Percentiles rank a stretch among this genome's conserved stretches.
Conservation (phyloP, 2,888 invertebrate genomes). For the Embidobia sp. region DNA sequence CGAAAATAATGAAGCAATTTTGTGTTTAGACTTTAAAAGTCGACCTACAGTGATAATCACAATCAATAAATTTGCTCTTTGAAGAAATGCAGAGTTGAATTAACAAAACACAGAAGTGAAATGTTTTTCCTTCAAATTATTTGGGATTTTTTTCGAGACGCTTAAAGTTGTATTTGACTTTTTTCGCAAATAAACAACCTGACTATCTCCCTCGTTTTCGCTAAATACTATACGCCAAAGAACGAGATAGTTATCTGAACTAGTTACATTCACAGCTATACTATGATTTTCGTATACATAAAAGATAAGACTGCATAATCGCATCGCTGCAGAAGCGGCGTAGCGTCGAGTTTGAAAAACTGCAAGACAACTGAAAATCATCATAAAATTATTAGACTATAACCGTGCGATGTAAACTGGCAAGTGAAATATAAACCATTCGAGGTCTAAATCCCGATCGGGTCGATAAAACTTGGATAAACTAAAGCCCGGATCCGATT, state of each 20-base stretch:
- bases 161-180: too few relatives aligned
- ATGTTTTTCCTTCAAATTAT: too few relatives aligned
- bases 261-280: constrained; percentile 38
- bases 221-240: constrained; percentile 4
- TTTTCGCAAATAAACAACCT: neutral
- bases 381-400: constrained; percentile 54
- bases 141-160: too few relatives aligned
- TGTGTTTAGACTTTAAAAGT: too few relatives aligned
- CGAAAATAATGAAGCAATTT: too few relatives aligned
- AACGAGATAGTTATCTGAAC: constrained; percentile 34
- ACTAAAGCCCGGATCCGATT: constrained; percentile 12
- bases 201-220: neutral
- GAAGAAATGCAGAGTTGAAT: too few relatives aligned
- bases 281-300: constrained; percentile 53
- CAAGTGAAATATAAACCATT: constrained; percentile 14
- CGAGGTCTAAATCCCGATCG: constrained; percentile 18
- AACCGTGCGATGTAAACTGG: constrained; percentile 16
- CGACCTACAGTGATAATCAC: too few relatives aligned
- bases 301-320: constrained; percentile 55
- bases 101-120: too few relatives aligned
- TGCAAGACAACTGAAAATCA: constrained; percentile 22
- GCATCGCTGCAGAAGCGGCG: constrained; percentile 12
- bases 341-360: constrained; percentile 4
- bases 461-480: too few relatives aligned
- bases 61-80: too few relatives aligned